Evolutionary conservation across 2,888 invertebrate genomes (phyloP), one percentile per base, ranked within the genome.

Genomic region (Drosophila melanosoma): DNA sequence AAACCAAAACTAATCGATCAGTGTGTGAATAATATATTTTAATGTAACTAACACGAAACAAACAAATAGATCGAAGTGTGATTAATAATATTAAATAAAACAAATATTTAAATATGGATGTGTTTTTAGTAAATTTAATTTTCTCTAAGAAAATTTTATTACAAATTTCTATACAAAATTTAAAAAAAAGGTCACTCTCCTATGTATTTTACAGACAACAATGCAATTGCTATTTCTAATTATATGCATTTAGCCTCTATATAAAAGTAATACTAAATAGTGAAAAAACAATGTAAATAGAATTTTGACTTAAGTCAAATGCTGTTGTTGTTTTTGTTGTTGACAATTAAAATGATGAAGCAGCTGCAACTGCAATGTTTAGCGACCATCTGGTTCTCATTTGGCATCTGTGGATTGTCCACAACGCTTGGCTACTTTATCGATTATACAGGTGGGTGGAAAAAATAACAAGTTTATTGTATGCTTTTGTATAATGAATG

Each of bases 1-100:
- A 82, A 69, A 67, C 72, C 65, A 85, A 85, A 79, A 63, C 70
- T 83, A 88, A 86, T 90, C 79, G 72, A 90, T 90, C 87, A 88
- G 65, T 78, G 42, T 51, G 66, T 62, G 29, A 65, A 74, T 69
- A 66, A 32, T 33, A 32, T 38, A 38, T 17, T n/a, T 68, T 17
- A 26, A 23, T 54, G n/a, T 26, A 20, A 45, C 20, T 45, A 45
- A 45, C 3, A 17, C 15, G 20, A 20, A 20, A 12, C 7, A 38
- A 17, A 17, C 38, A 38, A 38, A 38, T 17, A 4, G 17, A 10
- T 38, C 38, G 38, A 3, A 4, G 3, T 38, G 17, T 38, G 38
- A 38, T 10, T 1, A 17, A 38, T 10, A 38, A 38, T 38, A n/a
- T 40, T 17, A 15, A 36, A 17, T n/a, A 40, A 40, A 36, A 17